Percentiles rank a stretch among this genome's conserved stretches.
Evolutionary conservation across 2,113 vertebrate species (phyloP).

Genomic region (Ceyx melanurus): DNA sequence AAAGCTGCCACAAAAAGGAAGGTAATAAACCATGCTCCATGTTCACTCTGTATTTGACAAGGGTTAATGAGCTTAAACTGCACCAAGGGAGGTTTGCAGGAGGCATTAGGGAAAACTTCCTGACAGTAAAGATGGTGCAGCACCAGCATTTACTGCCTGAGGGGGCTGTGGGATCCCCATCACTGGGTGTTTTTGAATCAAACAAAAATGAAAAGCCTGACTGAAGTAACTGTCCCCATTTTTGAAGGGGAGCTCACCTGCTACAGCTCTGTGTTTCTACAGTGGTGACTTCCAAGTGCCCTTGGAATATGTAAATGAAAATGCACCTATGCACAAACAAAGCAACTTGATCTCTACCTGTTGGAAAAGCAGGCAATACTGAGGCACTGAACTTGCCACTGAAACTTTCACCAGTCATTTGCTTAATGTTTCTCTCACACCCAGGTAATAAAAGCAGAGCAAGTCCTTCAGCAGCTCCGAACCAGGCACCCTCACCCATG

Average conservation of each 20-base stretch:
- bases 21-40: neutral
- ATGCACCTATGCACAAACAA: neutral
- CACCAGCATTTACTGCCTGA: neutral
- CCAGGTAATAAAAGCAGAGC: constrained; percentile 49
- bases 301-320: neutral
- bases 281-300: neutral
- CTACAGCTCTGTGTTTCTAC: neutral
- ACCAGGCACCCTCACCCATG: constrained; percentile 55
- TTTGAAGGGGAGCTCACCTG: neutral
- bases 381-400: neutral
- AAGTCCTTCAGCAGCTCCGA: constrained; percentile 57
- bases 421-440: neutral
- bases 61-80: constrained; percentile 9
- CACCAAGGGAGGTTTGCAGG: neutral
- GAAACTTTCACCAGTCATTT: constrained; percentile 24
- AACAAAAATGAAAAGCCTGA: neutral
- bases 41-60: neutral
- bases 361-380: neutral
- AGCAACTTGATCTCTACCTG: neutral
- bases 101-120: neutral
- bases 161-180: neutral
- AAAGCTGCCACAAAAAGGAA: neutral
- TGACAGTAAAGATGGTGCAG: neutral
- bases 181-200: neutral
- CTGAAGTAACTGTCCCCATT: neutral